Evolutionary conservation across 1,140 invertebrate genomes (phyloP), one percentile per base, ranked within the genome.

Genomic region (Plectus sambesii): DNA sequence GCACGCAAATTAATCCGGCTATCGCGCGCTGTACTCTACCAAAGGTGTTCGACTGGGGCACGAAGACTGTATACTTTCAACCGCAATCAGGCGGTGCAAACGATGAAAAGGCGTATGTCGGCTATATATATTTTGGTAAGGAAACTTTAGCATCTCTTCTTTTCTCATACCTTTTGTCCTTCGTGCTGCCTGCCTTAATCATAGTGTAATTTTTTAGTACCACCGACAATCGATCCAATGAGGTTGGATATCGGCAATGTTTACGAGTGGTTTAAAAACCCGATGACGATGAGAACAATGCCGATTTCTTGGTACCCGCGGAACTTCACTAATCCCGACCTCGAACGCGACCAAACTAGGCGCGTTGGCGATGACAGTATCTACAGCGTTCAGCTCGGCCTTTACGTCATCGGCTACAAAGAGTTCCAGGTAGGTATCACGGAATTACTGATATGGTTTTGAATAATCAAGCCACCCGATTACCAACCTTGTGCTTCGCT

Each of bases 201-300:
- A 12, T 15, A n/a, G 23, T 5, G 12, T 9, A 8, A 25, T 22
- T 26, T 51, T 62, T n/a, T 25, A 62, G 63, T 67, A 17, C 64
- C 64, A 2, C 64, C 64, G 42, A 67, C 64, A 35, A 42, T 67
- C 17, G 64, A 67, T 60, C 64, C 64, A 9, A 69, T 69, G 66
- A 51, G 64, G 22, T 43, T 67, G n/a, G 66, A 69, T 40, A 69
- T 67, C 43, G 64, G 66, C 25, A 69, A 67, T 56, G 49, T 67
- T n/a, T 69, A 69, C 35, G 63, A 69, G 44, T 67, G 66, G 66
- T 67, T 62, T 53, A 67, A 69, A 42, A 68, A 69, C 44, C 64
- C 64, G 5, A 39, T 69, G 26, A 42, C 49, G 15, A 38, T 43
- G 44, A 4, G 2, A 29, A 54, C 52, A 33, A 67, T 67, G 64